Evolutionary conservation across 2,113 vertebrate genomes (phyloP).

Genomic region (Recurvirostra avosetta): DNA sequence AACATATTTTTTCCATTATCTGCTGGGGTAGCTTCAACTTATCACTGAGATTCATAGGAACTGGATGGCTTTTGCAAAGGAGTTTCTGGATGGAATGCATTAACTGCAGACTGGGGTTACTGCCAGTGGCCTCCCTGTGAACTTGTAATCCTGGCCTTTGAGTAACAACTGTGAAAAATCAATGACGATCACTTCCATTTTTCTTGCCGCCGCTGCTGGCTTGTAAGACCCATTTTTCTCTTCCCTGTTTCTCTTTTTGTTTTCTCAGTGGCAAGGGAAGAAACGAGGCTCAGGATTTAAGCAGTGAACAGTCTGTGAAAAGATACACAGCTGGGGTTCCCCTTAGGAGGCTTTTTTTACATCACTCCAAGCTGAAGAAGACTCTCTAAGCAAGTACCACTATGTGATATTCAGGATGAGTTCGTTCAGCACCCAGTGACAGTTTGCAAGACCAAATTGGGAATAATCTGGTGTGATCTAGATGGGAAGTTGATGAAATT

Average conservation of each 20-base stretch:
- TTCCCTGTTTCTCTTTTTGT: background rate
- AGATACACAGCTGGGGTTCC: background rate
- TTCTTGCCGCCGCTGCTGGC: background rate
- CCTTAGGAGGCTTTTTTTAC: background rate
- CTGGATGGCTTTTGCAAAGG: background rate
- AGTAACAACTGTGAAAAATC: conserved; percentile 49
- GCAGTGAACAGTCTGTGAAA: background rate
- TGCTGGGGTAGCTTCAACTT: background rate
- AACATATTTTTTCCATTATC: conserved; percentile 28
- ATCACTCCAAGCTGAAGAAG: background rate
- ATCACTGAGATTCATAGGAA: background rate
- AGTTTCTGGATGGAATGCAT: conserved; percentile 38
- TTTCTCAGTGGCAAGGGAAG: background rate
- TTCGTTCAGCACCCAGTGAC: background rate
- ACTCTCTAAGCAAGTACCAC: background rate
- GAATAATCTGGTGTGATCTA: background rate
- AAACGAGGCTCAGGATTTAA: background rate
- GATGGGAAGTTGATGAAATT: background rate
- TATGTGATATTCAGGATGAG: background rate
- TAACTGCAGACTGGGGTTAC: background rate
- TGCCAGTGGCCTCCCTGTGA: conserved; percentile 52
- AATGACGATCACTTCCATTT: background rate
- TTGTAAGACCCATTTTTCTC: background rate
- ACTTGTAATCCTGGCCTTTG: conserved; percentile 42
- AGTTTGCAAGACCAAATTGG: background rate